phyloP scores from a whole-genome alignment of 2,797 vertebrate genomes.

The Halcyon leucocephala region DNA sequence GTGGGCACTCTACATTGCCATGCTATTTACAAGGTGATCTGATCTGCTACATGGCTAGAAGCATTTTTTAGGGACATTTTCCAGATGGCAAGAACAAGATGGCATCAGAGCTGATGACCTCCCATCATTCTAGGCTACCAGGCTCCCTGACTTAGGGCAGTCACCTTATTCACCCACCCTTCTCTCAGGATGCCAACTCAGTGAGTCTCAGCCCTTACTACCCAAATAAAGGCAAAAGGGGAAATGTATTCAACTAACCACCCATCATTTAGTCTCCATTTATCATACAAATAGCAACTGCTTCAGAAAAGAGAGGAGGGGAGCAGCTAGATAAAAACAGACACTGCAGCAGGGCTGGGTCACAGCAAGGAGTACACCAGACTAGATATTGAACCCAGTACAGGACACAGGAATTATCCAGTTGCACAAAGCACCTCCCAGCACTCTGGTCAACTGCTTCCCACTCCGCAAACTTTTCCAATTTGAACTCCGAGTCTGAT shows the following conservation, averaged over 20 bases:
- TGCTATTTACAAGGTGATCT: neutral
- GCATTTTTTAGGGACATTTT: neutral
- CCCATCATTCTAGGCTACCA: neutral
- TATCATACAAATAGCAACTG: neutral
- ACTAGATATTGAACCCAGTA: neutral
- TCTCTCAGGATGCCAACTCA: neutral
- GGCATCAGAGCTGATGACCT: neutral
- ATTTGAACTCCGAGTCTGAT: neutral
- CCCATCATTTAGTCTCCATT: neutral
- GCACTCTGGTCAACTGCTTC: neutral
- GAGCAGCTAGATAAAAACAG: neutral
- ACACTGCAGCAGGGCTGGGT: neutral
- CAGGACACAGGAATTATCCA: neutral
- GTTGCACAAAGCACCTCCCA: neutral
- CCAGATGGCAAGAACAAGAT: neutral
- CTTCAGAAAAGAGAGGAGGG: neutral
- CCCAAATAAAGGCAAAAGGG: neutral
- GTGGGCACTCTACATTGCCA: neutral
- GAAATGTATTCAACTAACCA: neutral
- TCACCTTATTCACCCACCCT: neutral
- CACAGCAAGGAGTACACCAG: neutral
- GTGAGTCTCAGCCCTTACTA: neutral
- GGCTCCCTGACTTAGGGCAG: neutral
- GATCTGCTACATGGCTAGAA: neutral
- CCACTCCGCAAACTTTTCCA: neutral